These are phyloP conservation scores for Micrasema longulum DNA, from an alignment of 1,140 invertebrate species.

Conservation along the genomic window DNA sequence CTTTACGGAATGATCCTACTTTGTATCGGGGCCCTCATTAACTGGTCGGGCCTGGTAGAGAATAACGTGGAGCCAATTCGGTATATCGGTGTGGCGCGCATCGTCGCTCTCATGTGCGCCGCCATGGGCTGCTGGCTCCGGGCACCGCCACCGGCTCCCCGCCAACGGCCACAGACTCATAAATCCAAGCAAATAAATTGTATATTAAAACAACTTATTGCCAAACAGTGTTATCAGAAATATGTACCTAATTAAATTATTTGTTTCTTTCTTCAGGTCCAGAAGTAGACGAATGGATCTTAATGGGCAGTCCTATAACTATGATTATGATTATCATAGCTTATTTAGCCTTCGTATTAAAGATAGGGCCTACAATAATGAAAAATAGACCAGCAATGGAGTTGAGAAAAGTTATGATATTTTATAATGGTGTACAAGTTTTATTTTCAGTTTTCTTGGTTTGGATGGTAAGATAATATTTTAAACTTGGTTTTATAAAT, in stretches of 20 bases:
- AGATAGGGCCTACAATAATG: conserved; percentile 75
- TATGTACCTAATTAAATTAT: not conserved
- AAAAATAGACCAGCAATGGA: conserved; percentile 72
- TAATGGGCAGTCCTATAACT: conserved; percentile 64
- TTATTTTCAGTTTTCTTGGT: conserved; percentile 68
- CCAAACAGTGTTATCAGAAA: not conserved
- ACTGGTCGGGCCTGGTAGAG: conserved; percentile 81
- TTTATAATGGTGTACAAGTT: conserved; percentile 75
- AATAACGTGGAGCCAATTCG: conserved; percentile 78
- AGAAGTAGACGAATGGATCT: conserved; percentile 42
- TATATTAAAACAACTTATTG: not conserved
- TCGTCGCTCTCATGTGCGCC: conserved; percentile 79
- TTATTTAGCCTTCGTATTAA: conserved; percentile 73
- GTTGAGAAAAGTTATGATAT: conserved; percentile 70
- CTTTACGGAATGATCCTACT: conserved; percentile 80
- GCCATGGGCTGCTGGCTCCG: conserved; percentile 84
- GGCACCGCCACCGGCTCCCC: conserved; percentile 69
- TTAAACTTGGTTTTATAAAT: no score
- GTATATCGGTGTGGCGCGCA: conserved; percentile 81
- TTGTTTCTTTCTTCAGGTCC: conserved; percentile 40
- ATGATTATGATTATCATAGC: conserved; percentile 65
- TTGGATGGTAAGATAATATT: conserved; percentile 57
- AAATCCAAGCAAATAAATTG: not conserved
- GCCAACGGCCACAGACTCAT: conserved; percentile 64
- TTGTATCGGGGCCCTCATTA: conserved; percentile 80